phyloP scores from a whole-genome alignment of 2,888 invertebrate species.

The Nasonia oneida region DNA sequence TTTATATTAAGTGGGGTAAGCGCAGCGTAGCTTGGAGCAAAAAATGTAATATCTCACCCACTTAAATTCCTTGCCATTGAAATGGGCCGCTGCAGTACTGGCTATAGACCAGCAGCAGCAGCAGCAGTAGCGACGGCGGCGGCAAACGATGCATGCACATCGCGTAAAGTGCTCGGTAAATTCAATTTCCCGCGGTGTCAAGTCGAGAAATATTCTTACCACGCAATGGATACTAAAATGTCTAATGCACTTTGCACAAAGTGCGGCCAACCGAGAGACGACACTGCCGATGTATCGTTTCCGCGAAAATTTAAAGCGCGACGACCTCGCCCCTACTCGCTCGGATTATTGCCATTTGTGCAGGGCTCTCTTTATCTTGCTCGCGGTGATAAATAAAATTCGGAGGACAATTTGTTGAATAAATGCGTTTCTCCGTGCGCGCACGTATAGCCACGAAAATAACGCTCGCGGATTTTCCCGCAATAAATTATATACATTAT shows the following conservation, averaged over 20 bases:
- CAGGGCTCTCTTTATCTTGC: background rate
- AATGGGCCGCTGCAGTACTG: constrained; percentile 27
- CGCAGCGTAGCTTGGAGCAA: background rate
- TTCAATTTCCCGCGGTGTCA: constrained; percentile 61
- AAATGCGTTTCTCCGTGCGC: constrained; percentile 13
- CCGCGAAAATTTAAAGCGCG: constrained; percentile 51
- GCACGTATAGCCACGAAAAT: background rate
- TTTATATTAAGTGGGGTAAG: constrained; percentile 33
- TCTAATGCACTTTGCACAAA: constrained; percentile 59
- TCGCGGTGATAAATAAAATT: constrained; percentile 40
- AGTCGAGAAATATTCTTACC: constrained; percentile 62
- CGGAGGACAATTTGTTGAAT: constrained; percentile 47
- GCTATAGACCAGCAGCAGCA: constrained; percentile 1
- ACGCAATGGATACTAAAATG: constrained; percentile 59
- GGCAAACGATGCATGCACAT: constrained; percentile 52
- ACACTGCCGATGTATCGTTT: constrained; percentile 53
- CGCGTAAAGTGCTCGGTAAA: constrained; percentile 61
- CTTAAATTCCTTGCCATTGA: constrained; percentile 48
- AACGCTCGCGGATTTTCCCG: background rate
- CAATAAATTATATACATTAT: background rate
- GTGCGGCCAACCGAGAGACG: constrained; percentile 58
- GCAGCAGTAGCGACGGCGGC: background rate
- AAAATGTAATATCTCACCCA: constrained; percentile 38
- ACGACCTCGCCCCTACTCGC: background rate
- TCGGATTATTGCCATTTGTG: constrained; percentile 13